phyloP scores from a whole-genome alignment of 2,888 invertebrate species.

The Lucinisca nassula region DNA sequence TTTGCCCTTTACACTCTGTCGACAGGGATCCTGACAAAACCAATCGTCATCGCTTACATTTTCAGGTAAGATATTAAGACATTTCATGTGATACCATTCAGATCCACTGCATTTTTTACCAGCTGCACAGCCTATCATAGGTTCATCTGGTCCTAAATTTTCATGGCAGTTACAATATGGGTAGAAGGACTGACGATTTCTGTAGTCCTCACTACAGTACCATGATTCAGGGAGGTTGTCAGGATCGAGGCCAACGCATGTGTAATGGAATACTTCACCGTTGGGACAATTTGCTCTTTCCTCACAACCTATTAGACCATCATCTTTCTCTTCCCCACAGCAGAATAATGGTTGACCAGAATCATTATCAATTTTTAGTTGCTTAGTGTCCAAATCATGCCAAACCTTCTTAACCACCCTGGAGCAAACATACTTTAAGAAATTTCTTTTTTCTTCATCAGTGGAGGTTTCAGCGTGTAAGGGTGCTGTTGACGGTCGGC shows the following conservation, averaged over 20 bases:
- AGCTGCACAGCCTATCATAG: constrained; percentile 61
- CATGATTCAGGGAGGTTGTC: constrained; percentile 25
- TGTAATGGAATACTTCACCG: constrained; percentile 54
- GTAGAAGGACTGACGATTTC: not conserved
- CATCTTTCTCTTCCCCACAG: constrained; percentile 19
- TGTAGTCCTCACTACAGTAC: constrained; percentile 43
- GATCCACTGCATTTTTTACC: constrained; percentile 25
- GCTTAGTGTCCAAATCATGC: constrained; percentile 23
- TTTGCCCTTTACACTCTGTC: not conserved
- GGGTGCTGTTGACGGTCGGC: constrained; percentile 20
- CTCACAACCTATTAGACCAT: not conserved
- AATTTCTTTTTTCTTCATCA: not conserved
- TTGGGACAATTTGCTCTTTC: constrained; percentile 23
- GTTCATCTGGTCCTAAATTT: constrained; percentile 40
- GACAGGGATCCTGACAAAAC: constrained; percentile 51
- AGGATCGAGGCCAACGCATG: constrained; percentile 37
- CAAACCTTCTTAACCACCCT: constrained; percentile 18
- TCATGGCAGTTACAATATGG: constrained; percentile 43
- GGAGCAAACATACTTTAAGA: constrained; percentile 4
- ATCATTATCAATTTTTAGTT: not conserved
- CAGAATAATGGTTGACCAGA: constrained; percentile 1
- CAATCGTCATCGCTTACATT: constrained; percentile 44
- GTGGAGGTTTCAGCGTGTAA: not conserved
- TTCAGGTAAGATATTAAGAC: constrained; percentile 38
- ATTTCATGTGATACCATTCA: constrained; percentile 60